phyloP scores from a whole-genome alignment of 92 coral and sea anemone genomes.

The Pocillopora meandrina region DNA sequence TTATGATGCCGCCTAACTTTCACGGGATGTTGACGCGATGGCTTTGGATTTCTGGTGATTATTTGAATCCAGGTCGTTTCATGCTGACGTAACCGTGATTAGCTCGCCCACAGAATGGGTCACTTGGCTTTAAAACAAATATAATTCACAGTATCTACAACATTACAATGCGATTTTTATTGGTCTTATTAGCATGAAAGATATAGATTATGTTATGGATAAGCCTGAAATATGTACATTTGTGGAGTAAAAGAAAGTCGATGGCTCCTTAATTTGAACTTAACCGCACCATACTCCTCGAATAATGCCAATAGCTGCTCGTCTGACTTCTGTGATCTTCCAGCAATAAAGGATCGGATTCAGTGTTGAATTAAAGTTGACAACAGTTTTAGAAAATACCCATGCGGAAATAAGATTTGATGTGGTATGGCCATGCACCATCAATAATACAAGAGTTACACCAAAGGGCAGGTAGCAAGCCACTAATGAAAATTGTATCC shows the following conservation, averaged over 20 bases:
- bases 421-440: background rate
- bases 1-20: too few species aligned
- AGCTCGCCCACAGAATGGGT: too few species aligned
- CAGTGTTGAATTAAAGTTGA: background rate
- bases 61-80: too few species aligned
- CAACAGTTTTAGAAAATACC: background rate
- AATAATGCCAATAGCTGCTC: background rate
- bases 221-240: too few species aligned
- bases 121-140: too few species aligned
- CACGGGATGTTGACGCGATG: too few species aligned
- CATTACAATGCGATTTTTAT: too few species aligned
- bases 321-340: conserved; percentile 15
- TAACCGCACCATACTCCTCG: background rate
- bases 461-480: background rate
- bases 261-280: background rate
- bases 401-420: background rate
- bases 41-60: too few species aligned
- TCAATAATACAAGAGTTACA: background rate
- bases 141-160: too few species aligned
- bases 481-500: conserved; percentile 4
- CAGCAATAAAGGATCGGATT: conserved; percentile 20
- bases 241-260: background rate
- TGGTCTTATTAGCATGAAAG: too few species aligned
- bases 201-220: too few species aligned
- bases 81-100: too few species aligned